Evolutionary conservation across 2,888 invertebrate genomes (phyloP).

Genomic region (Phytoseiulus persimilis): DNA sequence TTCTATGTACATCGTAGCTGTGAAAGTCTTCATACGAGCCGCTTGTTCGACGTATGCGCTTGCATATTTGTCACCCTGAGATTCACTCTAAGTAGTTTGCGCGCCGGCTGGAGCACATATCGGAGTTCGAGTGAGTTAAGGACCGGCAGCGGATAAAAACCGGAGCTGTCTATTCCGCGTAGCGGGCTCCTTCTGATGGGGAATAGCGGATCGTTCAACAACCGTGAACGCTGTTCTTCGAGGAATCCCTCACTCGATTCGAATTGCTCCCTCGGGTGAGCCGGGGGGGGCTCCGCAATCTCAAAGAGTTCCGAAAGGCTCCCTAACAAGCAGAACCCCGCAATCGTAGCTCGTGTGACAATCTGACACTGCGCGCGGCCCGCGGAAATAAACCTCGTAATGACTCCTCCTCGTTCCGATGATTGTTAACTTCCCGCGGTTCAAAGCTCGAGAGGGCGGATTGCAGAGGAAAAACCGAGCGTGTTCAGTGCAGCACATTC

Average conservation of each 20-base stretch:
- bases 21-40: neutral
- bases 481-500: too few relatives aligned
- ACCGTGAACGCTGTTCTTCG: neutral
- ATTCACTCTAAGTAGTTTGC: neutral
- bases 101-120: neutral
- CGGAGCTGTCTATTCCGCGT: neutral
- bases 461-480: neutral
- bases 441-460: neutral
- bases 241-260: neutral
- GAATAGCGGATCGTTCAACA: neutral
- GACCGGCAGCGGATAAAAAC: neutral
- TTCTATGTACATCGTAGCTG: neutral
- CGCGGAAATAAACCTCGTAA: neutral
- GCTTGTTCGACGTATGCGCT: neutral
- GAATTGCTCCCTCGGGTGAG: neutral
- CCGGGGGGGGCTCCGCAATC: neutral
- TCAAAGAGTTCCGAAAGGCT: neutral
- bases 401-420: neutral
- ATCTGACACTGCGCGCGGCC: neutral
- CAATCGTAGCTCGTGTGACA: neutral
- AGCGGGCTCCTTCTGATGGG: too few relatives aligned
- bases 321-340: neutral
- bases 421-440: neutral
- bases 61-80: neutral
- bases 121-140: neutral